phyloP scores from a whole-genome alignment of 23 tunicate species.

The Corella eumyota region DNA sequence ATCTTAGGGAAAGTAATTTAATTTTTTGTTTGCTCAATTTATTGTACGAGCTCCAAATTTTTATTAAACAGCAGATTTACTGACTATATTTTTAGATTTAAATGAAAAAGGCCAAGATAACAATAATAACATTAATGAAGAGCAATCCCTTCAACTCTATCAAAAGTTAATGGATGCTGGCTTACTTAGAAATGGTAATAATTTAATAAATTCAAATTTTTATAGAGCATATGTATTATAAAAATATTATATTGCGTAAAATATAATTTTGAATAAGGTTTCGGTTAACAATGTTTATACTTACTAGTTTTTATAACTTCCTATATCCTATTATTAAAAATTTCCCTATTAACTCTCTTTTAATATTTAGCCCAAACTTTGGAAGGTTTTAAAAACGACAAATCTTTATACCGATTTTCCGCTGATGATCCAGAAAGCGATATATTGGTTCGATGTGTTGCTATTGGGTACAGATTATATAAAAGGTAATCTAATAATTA shows the following conservation, averaged over 20 bases:
- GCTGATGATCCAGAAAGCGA: conserved; percentile 40
- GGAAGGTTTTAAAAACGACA: conserved; percentile 53
- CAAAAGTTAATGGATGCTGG: conserved; percentile 70
- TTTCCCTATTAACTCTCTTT: neutral
- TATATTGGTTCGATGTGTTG: conserved; percentile 36
- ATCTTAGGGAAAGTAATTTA: too few species aligned
- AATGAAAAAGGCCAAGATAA: too few species aligned
- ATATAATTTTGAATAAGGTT: too few species aligned
- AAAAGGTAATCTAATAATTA: conserved; percentile 24
- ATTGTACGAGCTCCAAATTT: too few species aligned
- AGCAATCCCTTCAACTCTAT: conserved; percentile 15
- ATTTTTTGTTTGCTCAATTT: too few species aligned
- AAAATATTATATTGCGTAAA: too few species aligned
- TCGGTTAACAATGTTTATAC: too few species aligned
- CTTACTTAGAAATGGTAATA: conserved; percentile 26
- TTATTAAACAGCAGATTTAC: too few species aligned
- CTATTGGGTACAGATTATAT: conserved; percentile 44
- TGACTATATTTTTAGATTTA: too few species aligned
- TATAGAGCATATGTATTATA: neutral
- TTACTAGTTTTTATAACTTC: too few species aligned
- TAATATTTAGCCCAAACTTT: conserved; percentile 30
- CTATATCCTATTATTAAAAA: neutral
- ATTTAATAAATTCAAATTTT: too few species aligned
- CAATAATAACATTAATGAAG: conserved; percentile 14
- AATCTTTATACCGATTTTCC: conserved; percentile 53